These are phyloP conservation scores for Dryobota labecula DNA, from an alignment of 2,888 invertebrate genomes.

Conservation along the genomic window DNA sequence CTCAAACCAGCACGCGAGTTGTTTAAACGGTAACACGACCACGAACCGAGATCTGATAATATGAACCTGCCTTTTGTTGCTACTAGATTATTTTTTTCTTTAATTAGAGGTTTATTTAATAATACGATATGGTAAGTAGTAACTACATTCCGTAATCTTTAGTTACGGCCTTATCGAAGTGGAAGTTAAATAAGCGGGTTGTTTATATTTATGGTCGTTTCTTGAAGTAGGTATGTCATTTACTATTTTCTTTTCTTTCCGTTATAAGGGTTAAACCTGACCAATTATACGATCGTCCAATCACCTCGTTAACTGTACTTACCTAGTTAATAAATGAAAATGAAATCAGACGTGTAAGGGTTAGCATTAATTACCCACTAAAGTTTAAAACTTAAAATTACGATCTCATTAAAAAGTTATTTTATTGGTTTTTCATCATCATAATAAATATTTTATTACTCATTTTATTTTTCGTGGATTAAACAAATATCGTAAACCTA, in stretches of 20 bases:
- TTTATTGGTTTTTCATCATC: slow-evolving; percentile 43
- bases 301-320: slow-evolving; percentile 34
- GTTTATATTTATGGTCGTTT: slow-evolving; percentile 41
- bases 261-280: slow-evolving; percentile 21
- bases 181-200: slow-evolving; percentile 38
- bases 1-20: slow-evolving; percentile 82
- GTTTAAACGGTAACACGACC: slow-evolving; percentile 83
- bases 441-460: slow-evolving; percentile 45
- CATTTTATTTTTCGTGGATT: slow-evolving; percentile 27
- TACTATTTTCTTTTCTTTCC: slow-evolving; percentile 13
- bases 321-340: slow-evolving; percentile 23
- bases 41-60: slow-evolving; percentile 80
- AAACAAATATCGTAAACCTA: slow-evolving; percentile 29
- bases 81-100: slow-evolving; percentile 71
- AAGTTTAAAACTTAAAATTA: slow-evolving; percentile 33
- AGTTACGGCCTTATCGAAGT: slow-evolving; percentile 54
- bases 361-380: slow-evolving; percentile 45
- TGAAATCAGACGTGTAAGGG: slow-evolving; percentile 42
- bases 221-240: slow-evolving; percentile 16
- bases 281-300: slow-evolving; percentile 37
- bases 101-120: slow-evolving; percentile 67
- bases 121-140: slow-evolving; percentile 59
- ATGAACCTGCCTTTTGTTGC: slow-evolving; percentile 71
- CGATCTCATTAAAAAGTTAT: slow-evolving; percentile 42
- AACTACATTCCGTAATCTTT: slow-evolving; percentile 58